These are phyloP conservation scores for Oceanodroma leucorhoa DNA, from an alignment of 2,797 vertebrate species.

Conservation along the genomic window DNA sequence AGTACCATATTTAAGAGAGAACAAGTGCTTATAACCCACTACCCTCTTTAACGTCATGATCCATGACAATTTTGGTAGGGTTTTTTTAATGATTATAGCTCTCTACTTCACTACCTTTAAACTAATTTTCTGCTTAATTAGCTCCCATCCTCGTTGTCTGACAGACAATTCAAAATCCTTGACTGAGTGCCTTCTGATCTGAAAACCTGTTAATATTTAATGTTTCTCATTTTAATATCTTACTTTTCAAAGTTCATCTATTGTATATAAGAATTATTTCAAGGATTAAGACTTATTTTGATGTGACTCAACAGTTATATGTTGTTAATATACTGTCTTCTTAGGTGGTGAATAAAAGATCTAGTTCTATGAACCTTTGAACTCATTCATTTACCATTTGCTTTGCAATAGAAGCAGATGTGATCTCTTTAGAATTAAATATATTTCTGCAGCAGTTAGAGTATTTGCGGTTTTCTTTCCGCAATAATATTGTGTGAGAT, in stretches of 20 bases:
- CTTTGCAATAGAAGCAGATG: not conserved
- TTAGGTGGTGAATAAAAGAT: not conserved
- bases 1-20: not conserved
- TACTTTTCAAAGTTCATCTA: conserved; percentile 3
- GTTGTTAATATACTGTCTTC: not conserved
- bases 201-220: conserved; percentile 45
- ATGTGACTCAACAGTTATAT: not conserved
- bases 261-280: not conserved
- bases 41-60: not conserved
- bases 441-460: not conserved
- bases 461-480: not conserved
- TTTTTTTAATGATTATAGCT: not conserved
- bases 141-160: not conserved
- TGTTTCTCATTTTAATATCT: conserved; percentile 24
- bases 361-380: not conserved
- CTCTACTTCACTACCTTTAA: conserved; percentile 20
- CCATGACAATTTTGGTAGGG: not conserved
- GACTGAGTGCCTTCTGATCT: not conserved
- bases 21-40: not conserved
- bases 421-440: not conserved
- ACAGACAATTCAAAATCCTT: conserved; percentile 29
- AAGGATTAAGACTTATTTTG: not conserved
- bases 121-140: conserved; percentile 54
- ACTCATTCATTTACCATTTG: not conserved
- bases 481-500: not conserved